phyloP scores from a whole-genome alignment of 2,888 invertebrate species.

The Pedicia rivosa region DNA sequence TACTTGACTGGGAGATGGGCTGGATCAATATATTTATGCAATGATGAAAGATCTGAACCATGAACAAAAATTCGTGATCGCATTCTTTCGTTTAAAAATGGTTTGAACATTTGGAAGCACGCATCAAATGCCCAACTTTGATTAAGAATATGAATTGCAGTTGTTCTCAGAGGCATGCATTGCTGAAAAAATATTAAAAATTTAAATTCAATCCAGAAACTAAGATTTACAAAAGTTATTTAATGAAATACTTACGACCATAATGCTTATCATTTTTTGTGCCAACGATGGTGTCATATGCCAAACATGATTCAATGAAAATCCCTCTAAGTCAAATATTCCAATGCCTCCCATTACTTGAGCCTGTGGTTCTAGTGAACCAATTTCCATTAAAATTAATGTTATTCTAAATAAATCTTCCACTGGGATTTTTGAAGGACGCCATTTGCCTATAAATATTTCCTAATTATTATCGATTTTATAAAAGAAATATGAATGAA shows the following conservation, averaged over 20 bases:
- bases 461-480: too few species aligned
- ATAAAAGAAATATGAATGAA: too few species aligned
- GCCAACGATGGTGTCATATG: constrained; percentile 56
- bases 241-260: constrained; percentile 41
- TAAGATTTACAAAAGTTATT: neutral
- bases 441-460: constrained; percentile 67
- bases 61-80: constrained; percentile 41
- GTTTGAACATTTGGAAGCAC: constrained; percentile 62
- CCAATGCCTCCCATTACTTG: constrained; percentile 65
- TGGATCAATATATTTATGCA: constrained; percentile 56
- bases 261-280: constrained; percentile 46
- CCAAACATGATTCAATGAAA: constrained; percentile 54
- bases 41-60: constrained; percentile 50
- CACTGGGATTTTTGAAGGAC: constrained; percentile 44
- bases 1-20: constrained; percentile 50
- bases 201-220: neutral
- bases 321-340: constrained; percentile 56
- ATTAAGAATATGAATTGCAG: constrained; percentile 61
- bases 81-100: constrained; percentile 53
- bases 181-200: constrained; percentile 33
- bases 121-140: constrained; percentile 71
- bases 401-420: constrained; percentile 59
- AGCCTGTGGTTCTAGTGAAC: constrained; percentile 53
- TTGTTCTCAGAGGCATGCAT: constrained; percentile 53
- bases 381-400: constrained; percentile 52